Conservation (phyloP, 1,140 invertebrate species). For the Sitophilus oryzae region DNA sequence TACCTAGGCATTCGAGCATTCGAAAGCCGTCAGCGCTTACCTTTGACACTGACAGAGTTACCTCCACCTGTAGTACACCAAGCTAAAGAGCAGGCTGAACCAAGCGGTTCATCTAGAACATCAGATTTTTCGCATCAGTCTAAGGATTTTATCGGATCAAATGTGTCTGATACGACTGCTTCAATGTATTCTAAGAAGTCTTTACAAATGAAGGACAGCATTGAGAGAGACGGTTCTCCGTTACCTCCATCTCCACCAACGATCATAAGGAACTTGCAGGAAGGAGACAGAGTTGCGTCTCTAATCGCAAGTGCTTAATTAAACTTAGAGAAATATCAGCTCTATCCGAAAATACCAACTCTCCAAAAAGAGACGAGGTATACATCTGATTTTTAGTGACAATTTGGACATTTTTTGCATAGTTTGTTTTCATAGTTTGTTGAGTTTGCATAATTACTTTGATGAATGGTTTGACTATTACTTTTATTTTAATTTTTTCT, state of each 20-base stretch:
- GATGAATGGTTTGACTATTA: too few species aligned
- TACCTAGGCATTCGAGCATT: slow-evolving; percentile 33
- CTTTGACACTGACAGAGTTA: slow-evolving; percentile 32
- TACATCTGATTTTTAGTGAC: slow-evolving; percentile 44
- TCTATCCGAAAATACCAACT: slow-evolving; percentile 41
- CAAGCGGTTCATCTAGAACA: slow-evolving; percentile 2
- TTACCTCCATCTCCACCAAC: background rate
- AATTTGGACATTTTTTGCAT: background rate
- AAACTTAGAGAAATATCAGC: slow-evolving; percentile 38
- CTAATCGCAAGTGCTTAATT: slow-evolving; percentile 25
- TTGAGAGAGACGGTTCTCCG: background rate
- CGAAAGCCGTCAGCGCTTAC: slow-evolving; percentile 34
- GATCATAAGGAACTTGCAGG: background rate
- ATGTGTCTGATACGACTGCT: slow-evolving; percentile 31
- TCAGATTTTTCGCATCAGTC: slow-evolving; percentile 31
- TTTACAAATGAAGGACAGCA: slow-evolving; percentile 15
- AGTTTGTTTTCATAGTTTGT: too few species aligned
- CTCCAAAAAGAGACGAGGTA: slow-evolving; percentile 52
- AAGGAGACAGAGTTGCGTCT: background rate
- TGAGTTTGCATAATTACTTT: too few species aligned
- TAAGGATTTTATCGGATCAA: slow-evolving; percentile 27
- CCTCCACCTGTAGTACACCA: slow-evolving; percentile 14
- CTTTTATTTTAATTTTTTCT: too few species aligned
- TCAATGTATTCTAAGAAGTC: slow-evolving; percentile 30
- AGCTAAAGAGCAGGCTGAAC: slow-evolving; percentile 6